Percentiles rank a stretch among this genome's conserved stretches.
phyloP scores from a whole-genome alignment of 2,113 vertebrate species.

The Anolis sagrei region DNA sequence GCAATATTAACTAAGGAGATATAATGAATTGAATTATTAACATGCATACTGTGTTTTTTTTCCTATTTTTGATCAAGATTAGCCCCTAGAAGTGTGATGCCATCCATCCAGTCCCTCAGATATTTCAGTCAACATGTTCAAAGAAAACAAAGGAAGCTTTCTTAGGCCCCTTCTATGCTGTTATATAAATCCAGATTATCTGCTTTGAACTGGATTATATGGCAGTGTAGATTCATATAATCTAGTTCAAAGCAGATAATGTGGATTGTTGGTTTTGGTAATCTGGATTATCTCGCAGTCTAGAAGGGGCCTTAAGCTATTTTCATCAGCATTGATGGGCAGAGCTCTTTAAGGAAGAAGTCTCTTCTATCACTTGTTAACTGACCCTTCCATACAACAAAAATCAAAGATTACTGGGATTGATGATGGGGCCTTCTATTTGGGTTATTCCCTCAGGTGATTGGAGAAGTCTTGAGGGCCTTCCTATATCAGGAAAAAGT shows the following conservation, averaged over 20 bases:
- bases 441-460: neutral
- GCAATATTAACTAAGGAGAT: neutral
- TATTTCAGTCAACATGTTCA: neutral
- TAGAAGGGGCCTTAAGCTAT: neutral
- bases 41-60: neutral
- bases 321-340: neutral
- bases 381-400: neutral
- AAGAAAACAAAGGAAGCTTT: neutral
- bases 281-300: no score
- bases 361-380: neutral
- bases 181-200: no score
- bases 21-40: neutral
- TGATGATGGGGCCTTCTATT: neutral
- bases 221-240: no score
- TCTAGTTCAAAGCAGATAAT: no score
- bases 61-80: neutral
- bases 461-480: no score
- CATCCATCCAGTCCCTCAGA: neutral
- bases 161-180: no score
- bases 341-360: neutral
- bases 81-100: neutral
- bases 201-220: no score
- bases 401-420: neutral
- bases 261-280: no score
- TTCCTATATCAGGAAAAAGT: no score